Conservation (phyloP, 1,140 invertebrate species). For the Drosophila tani region DNA sequence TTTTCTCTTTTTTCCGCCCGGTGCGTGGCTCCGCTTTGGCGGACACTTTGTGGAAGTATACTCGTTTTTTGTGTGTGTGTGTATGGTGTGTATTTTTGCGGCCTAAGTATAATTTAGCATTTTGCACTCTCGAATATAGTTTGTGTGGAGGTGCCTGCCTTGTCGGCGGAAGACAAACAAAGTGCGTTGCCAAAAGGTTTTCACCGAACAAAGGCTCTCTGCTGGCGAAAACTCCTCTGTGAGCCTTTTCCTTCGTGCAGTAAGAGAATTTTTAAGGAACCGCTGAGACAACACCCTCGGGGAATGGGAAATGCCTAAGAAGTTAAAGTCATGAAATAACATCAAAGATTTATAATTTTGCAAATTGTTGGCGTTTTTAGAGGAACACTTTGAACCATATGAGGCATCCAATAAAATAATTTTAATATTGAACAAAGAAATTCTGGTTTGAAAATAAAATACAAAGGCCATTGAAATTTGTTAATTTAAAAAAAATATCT, state of each 20-base stretch:
- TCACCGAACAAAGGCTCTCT: conserved; percentile 39
- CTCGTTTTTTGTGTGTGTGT: conserved; percentile 11
- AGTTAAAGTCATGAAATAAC: neutral
- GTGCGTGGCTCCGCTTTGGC: conserved; percentile 57
- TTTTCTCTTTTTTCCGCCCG: conserved; percentile 39
- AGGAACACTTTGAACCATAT: neutral
- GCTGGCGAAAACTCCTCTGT: conserved; percentile 11
- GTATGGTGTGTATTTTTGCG: conserved; percentile 18
- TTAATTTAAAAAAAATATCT: no score
- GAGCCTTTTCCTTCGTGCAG: conserved; percentile 3
- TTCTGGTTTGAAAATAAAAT: no score
- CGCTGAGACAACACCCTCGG: conserved; percentile 30
- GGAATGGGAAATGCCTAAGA: conserved; percentile 4
- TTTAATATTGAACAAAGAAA: neutral
- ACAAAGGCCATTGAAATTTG: no score
- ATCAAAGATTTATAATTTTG: conserved; percentile 4
- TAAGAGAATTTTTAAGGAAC: conserved; percentile 47
- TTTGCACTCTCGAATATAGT: conserved; percentile 63
- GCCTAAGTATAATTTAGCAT: conserved; percentile 73
- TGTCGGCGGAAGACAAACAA: conserved; percentile 52
- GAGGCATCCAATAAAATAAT: neutral
- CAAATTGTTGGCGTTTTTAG: neutral
- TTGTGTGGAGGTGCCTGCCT: conserved; percentile 12
- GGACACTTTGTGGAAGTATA: conserved; percentile 36
- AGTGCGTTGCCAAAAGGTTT: conserved; percentile 61